These are phyloP conservation scores for Peromyscus aztecus DNA, from an alignment of 2,797 vertebrate species.

Conservation along the genomic window DNA sequence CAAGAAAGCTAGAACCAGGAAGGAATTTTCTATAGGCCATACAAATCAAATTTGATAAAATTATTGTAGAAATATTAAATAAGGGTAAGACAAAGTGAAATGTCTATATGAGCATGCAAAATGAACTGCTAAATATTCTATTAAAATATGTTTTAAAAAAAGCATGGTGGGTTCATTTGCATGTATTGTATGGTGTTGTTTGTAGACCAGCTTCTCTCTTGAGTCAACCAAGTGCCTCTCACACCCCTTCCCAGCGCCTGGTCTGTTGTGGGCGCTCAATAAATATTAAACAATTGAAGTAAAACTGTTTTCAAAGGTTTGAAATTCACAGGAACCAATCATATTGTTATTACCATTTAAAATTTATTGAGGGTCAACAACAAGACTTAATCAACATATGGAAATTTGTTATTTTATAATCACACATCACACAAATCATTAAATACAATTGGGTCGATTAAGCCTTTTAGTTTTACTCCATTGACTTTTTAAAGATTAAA, in stretches of 20 bases:
- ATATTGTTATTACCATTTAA: conserved; percentile 77
- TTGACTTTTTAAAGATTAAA: conserved; percentile 49
- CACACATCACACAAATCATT: conserved; percentile 51
- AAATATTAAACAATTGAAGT: conserved; percentile 82
- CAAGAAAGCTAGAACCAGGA: background rate
- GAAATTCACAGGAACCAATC: conserved; percentile 79
- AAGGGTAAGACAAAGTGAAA: background rate
- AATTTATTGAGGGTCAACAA: conserved; percentile 86
- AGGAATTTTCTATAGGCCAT: background rate
- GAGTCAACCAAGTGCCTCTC: background rate
- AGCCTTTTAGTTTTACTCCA: conserved; percentile 49
- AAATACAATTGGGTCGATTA: conserved; percentile 67
- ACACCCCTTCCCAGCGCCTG: conserved; percentile 52
- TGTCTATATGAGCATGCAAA: background rate
- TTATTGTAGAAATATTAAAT: background rate
- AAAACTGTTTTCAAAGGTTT: conserved; percentile 49
- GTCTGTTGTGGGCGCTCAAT: conserved; percentile 81
- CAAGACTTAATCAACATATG: conserved; percentile 69
- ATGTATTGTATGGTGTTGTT: background rate
- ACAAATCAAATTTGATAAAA: background rate
- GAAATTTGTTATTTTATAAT: conserved; percentile 63
- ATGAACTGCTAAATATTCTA: background rate
- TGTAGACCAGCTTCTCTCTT: background rate
- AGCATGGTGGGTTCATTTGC: background rate
- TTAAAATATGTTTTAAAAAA: background rate